These are phyloP conservation scores for Thymelicus sylvestris DNA, from an alignment of 2,888 invertebrate species.

Conservation along the genomic window DNA sequence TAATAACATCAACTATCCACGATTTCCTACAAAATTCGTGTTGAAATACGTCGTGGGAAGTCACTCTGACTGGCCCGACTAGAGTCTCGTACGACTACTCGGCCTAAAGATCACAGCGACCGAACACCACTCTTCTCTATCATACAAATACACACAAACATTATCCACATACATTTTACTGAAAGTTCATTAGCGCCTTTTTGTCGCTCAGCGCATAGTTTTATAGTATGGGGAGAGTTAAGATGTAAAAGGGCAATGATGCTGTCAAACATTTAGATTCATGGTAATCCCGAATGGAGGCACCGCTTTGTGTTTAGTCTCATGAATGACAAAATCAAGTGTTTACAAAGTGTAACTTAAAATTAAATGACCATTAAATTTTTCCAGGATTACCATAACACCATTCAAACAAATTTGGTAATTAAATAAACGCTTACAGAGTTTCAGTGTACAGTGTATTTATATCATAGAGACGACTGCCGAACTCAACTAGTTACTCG, in stretches of 20 bases:
- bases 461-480: background rate
- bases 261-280: no score
- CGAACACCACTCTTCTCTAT: background rate
- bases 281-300: background rate
- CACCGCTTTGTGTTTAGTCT: background rate
- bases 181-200: no score
- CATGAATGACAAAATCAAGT: no score
- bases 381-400: no score
- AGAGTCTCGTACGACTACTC: conserved; percentile 30
- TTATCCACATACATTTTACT: no score
- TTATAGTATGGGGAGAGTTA: no score
- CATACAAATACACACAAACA: background rate
- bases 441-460: background rate
- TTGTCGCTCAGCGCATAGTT: no score
- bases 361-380: no score
- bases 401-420: no score
- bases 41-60: conserved; percentile 12
- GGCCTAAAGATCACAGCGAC: conserved; percentile 20
- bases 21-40: conserved; percentile 23
- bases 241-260: no score
- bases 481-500: conserved; percentile 14
- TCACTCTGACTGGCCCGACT: conserved; percentile 29
- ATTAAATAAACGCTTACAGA: background rate
- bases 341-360: no score
- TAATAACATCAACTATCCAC: conserved; percentile 34